A percentile compares a stretch with the other conserved stretches of the same genome.
These are phyloP conservation scores for Chloropsis cyanopogon DNA, from an alignment of 2,113 vertebrate genomes.

Conservation along the genomic window DNA sequence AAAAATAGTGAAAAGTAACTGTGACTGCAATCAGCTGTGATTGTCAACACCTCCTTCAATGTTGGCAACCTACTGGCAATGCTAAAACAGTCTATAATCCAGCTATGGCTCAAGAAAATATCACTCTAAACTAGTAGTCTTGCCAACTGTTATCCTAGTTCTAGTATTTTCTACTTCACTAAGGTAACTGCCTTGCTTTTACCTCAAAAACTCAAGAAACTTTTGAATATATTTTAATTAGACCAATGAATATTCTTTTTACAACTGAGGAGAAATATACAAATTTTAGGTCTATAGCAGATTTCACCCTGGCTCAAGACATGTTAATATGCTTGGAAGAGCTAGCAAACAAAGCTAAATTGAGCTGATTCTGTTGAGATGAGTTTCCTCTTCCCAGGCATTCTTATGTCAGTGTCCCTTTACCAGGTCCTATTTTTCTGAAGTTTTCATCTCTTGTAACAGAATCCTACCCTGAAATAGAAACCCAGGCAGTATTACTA, in stretches of 20 bases:
- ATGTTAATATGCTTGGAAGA: background rate
- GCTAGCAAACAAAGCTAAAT: background rate
- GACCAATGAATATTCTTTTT: background rate
- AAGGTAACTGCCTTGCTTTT: background rate
- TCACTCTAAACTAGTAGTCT: background rate
- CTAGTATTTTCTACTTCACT: background rate
- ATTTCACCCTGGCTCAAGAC: background rate
- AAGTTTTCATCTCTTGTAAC: background rate
- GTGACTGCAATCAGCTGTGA: conserved; percentile 33
- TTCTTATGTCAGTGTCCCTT: background rate
- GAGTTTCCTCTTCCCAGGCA: background rate
- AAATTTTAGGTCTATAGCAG: background rate
- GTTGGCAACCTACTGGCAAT: conserved; percentile 6
- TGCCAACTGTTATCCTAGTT: background rate
- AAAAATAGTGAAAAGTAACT: conserved; percentile 28
- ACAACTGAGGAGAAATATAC: background rate
- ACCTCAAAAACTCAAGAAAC: background rate
- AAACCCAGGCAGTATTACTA: background rate
- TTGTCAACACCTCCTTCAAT: conserved; percentile 54
- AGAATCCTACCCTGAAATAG: background rate
- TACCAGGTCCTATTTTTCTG: background rate
- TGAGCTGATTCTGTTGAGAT: background rate
- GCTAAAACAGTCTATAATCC: conserved; percentile 29
- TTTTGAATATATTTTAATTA: background rate
- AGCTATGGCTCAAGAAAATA: conserved; percentile 27